These are phyloP conservation scores for Amblyteles armatorius DNA, from an alignment of 2,888 invertebrate genomes.

Conservation along the genomic window DNA sequence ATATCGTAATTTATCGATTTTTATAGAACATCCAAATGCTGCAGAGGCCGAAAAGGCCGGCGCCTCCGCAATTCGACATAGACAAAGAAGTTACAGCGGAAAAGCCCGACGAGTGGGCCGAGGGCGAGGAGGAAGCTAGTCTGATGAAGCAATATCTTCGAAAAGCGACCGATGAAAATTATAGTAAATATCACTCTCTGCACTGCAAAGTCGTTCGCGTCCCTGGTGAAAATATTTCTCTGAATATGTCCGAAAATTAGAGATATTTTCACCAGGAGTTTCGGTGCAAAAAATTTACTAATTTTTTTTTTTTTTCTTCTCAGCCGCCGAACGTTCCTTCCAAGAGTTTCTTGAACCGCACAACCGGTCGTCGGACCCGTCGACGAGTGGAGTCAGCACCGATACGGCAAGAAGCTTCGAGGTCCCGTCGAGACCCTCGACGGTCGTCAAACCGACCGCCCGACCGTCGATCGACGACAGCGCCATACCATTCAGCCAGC, in stretches of 20 bases:
- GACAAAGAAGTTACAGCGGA: conserved; percentile 37
- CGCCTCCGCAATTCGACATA: conserved; percentile 79
- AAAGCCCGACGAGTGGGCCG: conserved; percentile 66
- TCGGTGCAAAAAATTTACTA: background rate
- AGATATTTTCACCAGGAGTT: no score
- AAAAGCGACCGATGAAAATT: conserved; percentile 66
- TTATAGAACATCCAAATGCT: conserved; percentile 86
- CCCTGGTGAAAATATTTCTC: no score
- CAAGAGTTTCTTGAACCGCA: conserved; percentile 64
- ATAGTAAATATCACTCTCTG: conserved; percentile 38
- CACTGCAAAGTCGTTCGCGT: background rate
- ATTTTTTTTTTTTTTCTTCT: background rate
- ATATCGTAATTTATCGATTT: conserved; percentile 23
- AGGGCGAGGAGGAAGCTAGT: conserved; percentile 73
- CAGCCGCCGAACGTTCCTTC: conserved; percentile 66
- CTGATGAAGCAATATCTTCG: conserved; percentile 79
- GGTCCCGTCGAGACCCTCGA: conserved; percentile 24
- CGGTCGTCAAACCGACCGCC: background rate
- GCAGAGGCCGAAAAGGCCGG: conserved; percentile 81
- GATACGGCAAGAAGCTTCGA: conserved; percentile 4
- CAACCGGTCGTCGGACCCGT: conserved; percentile 36
- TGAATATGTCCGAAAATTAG: no score
- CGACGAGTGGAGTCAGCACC: conserved; percentile 14
- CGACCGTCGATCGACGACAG: conserved; percentile 72
- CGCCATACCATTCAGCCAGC: conserved; percentile 78